Evolutionary conservation across 2,888 invertebrate genomes (phyloP).

Genomic region (Acronicta leporina): DNA sequence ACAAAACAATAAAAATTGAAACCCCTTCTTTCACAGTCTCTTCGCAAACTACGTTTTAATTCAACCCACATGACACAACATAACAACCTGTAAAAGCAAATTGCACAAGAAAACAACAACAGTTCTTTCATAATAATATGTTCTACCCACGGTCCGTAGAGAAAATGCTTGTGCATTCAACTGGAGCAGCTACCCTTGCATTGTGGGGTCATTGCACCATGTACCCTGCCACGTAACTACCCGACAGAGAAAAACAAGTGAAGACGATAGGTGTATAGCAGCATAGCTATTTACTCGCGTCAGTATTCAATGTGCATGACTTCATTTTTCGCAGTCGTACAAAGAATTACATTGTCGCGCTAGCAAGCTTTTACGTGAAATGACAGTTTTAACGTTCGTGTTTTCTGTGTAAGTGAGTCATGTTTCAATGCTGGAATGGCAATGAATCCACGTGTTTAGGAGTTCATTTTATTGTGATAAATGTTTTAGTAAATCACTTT

Average conservation of each 20-base stretch:
- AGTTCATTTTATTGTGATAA: constrained; percentile 15
- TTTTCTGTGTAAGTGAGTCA: constrained; percentile 39
- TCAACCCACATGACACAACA: constrained; percentile 32
- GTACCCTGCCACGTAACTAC: constrained; percentile 43
- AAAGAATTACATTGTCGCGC: constrained; percentile 33
- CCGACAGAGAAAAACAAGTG: constrained; percentile 67
- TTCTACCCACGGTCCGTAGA: constrained; percentile 58
- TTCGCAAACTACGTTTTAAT: constrained; percentile 19
- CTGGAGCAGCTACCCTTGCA: constrained; percentile 56
- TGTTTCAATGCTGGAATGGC: constrained; percentile 36
- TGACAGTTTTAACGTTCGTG: constrained; percentile 33
- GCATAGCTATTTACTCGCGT: constrained; percentile 26
- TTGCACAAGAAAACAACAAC: constrained; percentile 48
- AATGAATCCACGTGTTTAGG: constrained; percentile 14
- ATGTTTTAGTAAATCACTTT: constrained; percentile 2
- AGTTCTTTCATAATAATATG: constrained; percentile 53
- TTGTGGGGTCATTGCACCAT: constrained; percentile 52
- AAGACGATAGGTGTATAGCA: constrained; percentile 39
- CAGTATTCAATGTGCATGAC: constrained; percentile 45
- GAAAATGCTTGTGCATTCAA: constrained; percentile 68
- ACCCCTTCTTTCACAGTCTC: constrained; percentile 16
- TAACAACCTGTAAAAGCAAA: constrained; percentile 48
- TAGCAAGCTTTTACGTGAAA: constrained; percentile 46
- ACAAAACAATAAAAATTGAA: constrained; percentile 10
- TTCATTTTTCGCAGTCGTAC: constrained; percentile 42